Base-by-base conservation (phyloP, 37 sponge, comb jelly and placozoan genomes). In the Petrosia ficiformis region DNA sequence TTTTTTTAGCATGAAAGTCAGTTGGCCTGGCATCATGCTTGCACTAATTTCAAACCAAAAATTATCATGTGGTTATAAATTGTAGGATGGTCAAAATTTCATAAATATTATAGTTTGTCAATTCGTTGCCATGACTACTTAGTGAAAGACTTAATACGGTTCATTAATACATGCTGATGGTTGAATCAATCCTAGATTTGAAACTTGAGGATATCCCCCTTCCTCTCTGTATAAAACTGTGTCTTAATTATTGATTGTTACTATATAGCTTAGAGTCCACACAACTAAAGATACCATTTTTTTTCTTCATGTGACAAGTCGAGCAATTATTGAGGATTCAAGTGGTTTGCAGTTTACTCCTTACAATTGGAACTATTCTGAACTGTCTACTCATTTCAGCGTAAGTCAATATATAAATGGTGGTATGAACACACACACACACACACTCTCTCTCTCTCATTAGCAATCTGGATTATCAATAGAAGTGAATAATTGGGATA, bases 261-360 rank as follows among this genome's bases (percentile, higher is more conserved):
- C n/a, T n/a, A n/a, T 76, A 3, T 39, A 87, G 86, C 80, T 95
- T 0, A 54, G 98, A 24, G 81, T 94, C 8, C 98, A 97, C 66
- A 76, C 72, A 28, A 86, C 92, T 3, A 30, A 56, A 26, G 19
- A 65, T 44, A 71, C 76, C 31, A 57, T 54, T 19, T 94, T 97
- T 72, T 82, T 81, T 71, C 78, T 94, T 31, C 90, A 94, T 69
- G 93, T 97, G 33, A 93, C 98, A 26, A 94, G 95, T 73, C 60
- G 71, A 28, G 82, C 93, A 4, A 91, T 97, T 72, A 91, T 97
- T 65, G 98, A 97, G 70, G 94, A 97, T 76, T 89, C 92, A 76
- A 52, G 68, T 25, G 78, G 57, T 16, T 36, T 97, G n/a, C 57
- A 56, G 36, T 94, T 97, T 84, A 87, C 92, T 31, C 86, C 89